A percentile compares a stretch with the other conserved stretches of the same genome.
Evolutionary conservation across 2,888 invertebrate genomes (phyloP).

Genomic region (Nebria salina): DNA sequence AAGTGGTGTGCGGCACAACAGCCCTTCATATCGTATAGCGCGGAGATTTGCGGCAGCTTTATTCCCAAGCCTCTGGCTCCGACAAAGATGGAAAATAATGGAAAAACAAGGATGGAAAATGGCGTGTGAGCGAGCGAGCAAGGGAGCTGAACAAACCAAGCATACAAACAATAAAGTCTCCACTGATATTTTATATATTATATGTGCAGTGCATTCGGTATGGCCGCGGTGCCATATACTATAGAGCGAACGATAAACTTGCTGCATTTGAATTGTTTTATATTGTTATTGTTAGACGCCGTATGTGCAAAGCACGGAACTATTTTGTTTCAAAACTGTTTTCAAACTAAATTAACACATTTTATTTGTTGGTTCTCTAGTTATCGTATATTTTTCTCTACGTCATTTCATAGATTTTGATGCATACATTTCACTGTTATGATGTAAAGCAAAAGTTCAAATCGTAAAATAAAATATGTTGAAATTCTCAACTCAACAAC

Average conservation of each 20-base stretch:
- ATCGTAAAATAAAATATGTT: no score
- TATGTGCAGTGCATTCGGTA: conserved; percentile 18
- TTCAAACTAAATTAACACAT: conserved; percentile 39
- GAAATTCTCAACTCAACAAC: no score
- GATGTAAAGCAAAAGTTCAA: no score
- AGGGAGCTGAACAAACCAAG: conserved; percentile 5
- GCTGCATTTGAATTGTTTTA: conserved; percentile 37
- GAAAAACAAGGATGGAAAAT: conserved; percentile 9
- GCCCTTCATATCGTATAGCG: conserved; percentile 10
- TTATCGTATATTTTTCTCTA: conserved; percentile 37
- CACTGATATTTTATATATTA: conserved; percentile 19
- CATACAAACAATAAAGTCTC: conserved; percentile 23
- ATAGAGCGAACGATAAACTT: conserved; percentile 34
- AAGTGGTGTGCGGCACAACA: conserved; percentile 25
- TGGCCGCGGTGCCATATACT: conserved; percentile 8
- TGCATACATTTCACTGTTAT: conserved; percentile 17
- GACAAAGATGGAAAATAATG: conserved; percentile 15
- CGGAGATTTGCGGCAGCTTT: conserved; percentile 23
- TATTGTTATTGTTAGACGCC: conserved; percentile 38
- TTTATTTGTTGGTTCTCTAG: conserved; percentile 38
- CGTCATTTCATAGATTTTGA: conserved; percentile 3
- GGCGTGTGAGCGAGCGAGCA: conserved; percentile 2
- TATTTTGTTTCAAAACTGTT: conserved; percentile 32
- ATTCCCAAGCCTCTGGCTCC: conserved; percentile 7
- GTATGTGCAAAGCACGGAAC: conserved; percentile 23